phyloP scores from a whole-genome alignment of 2,797 vertebrate species.

The Ceyx erithaca region DNA sequence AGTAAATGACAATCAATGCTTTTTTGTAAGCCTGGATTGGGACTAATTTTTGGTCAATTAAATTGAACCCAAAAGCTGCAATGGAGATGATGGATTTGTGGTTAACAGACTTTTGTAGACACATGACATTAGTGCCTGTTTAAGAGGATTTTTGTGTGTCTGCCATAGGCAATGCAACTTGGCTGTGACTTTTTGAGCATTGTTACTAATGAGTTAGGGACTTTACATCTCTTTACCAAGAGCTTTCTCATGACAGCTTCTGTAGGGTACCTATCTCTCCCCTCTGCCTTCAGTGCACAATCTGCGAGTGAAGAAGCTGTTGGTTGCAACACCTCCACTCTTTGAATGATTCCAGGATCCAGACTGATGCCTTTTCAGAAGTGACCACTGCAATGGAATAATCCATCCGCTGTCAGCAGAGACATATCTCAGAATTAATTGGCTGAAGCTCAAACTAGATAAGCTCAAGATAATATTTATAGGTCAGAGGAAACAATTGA shows the following conservation, averaged over 20 bases:
- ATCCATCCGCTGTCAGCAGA: background rate
- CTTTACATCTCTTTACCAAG: background rate
- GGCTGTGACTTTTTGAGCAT: background rate
- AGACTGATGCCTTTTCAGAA: background rate
- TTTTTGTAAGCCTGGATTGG: background rate
- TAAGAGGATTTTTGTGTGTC: slow-evolving; percentile 30
- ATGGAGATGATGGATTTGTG: background rate
- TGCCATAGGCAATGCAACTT: background rate
- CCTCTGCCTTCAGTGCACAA: background rate
- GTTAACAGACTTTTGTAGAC: background rate
- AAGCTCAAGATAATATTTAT: slow-evolving; percentile 44
- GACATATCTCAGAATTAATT: slow-evolving; percentile 14
- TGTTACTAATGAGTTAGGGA: background rate
- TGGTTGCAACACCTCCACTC: background rate
- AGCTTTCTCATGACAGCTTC: background rate
- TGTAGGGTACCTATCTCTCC: background rate
- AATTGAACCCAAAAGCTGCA: slow-evolving; percentile 1
- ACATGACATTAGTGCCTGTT: background rate
- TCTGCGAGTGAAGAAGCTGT: background rate
- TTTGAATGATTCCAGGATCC: background rate
- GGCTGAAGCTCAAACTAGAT: slow-evolving; percentile 42
- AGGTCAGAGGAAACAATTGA: slow-evolving; percentile 46
- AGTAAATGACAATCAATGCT: background rate
- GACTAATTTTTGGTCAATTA: background rate
- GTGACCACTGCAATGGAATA: background rate